Evolutionary conservation across 92 coral and sea anemone species (phyloP), one percentile per base, ranked within the genome.

Genomic region (Heliopora coerulea): DNA sequence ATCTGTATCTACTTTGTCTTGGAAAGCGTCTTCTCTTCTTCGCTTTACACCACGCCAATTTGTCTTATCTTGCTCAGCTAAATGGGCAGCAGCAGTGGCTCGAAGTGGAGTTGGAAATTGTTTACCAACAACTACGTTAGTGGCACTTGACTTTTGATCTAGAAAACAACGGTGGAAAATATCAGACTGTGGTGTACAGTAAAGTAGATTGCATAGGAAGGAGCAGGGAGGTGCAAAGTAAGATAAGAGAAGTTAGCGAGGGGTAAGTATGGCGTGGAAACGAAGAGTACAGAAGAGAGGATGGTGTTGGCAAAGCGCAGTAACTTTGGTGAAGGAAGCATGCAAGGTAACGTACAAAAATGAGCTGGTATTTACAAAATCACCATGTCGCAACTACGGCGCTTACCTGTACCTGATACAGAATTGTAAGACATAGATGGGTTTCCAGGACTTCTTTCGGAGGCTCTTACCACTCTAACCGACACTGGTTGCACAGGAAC

Each of bases 81-180:
- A 78, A 63, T 49, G 85, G 30, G 99, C 95, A n/a, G 74, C 96
- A 14, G 99, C 99, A 46, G 91, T 80, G 3, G 99, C 96, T 64
- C 99, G 86, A 34, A 90, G 91, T 49, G 99, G 99, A 0, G 99
- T 95, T 11, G 88, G 90, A 60, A 95, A 95, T 26, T 88, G 75
- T 59, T 96, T 85, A 59, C 96, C 99, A 64, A 95, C 90, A 19
- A 88, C 99, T 20, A 90, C 96, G 19, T 88, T 58, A 7, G 77
- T 63, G 44, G 82, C 33, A 7, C 75, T 75, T 28, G 68, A 54
- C 64, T 74, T 79, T 56, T 85, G 56, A 39, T 84, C 81, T 49
- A 12, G 5, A 37, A 12, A 12, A 37, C 12, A 37, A 37, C 6
- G 42, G 5, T 4, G 42, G 42, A 12, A 4, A 37, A 12, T 5